phyloP scores from a whole-genome alignment of 2,888 invertebrate species.

The Nysson spinosus region DNA sequence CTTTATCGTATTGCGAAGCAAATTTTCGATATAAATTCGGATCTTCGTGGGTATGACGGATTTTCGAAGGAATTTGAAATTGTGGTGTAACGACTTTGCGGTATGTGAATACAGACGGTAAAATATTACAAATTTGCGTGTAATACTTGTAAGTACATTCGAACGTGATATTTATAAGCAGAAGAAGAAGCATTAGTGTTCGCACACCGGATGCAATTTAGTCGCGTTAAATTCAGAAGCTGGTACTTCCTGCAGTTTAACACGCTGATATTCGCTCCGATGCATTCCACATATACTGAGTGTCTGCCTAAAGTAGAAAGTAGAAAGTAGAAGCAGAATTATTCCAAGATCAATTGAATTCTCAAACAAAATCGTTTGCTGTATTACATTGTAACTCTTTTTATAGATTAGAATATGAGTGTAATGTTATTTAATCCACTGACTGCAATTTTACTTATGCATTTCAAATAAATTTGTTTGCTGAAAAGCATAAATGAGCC shows the following conservation, averaged over 20 bases:
- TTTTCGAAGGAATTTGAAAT: background rate
- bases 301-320: background rate
- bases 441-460: too few relatives aligned
- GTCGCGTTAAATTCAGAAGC: conserved; percentile 44
- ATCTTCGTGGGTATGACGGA: too few relatives aligned
- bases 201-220: conserved; percentile 52
- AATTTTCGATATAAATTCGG: too few relatives aligned
- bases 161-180: conserved; percentile 39
- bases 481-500: too few relatives aligned
- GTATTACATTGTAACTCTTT: too few relatives aligned
- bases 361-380: too few relatives aligned
- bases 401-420: too few relatives aligned
- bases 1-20: too few relatives aligned
- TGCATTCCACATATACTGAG: conserved; percentile 11
- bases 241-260: conserved; percentile 39
- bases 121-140: conserved; percentile 1
- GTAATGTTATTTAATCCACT: too few relatives aligned
- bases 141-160: background rate
- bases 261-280: conserved; percentile 22
- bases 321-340: too few relatives aligned
- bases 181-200: conserved; percentile 30
- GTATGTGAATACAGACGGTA: conserved; percentile 19
- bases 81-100: background rate
- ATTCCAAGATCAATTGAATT: too few relatives aligned
- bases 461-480: too few relatives aligned